phyloP scores from a whole-genome alignment of 1,140 invertebrate species.

The Lethrus apterus region DNA sequence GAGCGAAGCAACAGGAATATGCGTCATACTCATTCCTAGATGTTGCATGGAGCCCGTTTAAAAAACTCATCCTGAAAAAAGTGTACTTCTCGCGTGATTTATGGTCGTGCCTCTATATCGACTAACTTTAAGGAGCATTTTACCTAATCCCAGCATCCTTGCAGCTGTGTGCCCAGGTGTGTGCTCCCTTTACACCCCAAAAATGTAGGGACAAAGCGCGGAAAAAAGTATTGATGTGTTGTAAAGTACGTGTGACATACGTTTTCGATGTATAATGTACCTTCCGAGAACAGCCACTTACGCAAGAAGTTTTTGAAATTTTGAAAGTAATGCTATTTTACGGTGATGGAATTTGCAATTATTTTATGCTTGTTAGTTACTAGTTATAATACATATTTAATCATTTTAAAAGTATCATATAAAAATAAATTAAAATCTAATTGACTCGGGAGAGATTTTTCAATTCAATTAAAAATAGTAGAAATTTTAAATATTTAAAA shows the following conservation, averaged over 20 bases:
- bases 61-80: constrained; percentile 14
- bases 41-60: constrained; percentile 7
- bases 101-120: constrained; percentile 13
- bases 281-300: too few relatives aligned
- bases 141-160: constrained; percentile 31
- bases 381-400: too few relatives aligned
- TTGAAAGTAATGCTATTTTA: too few relatives aligned
- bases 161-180: constrained; percentile 35
- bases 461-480: too few relatives aligned
- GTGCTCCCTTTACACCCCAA: constrained; percentile 31
- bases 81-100: constrained; percentile 18
- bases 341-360: too few relatives aligned
- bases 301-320: too few relatives aligned
- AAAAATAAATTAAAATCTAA: too few relatives aligned
- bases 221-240: constrained; percentile 30
- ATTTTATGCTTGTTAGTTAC: too few relatives aligned
- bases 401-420: too few relatives aligned
- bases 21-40: constrained; percentile 13
- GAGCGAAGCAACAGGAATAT: constrained; percentile 14
- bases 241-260: constrained; percentile 8
- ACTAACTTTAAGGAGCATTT: constrained; percentile 21
- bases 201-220: constrained; percentile 27
- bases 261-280: too few relatives aligned
- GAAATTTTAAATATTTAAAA: too few relatives aligned
- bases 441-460: too few relatives aligned